Percentiles rank a stretch among this genome's conserved stretches.
Evolutionary conservation across 2,888 invertebrate genomes (phyloP).

Genomic region (Eupithecia subumbrata): DNA sequence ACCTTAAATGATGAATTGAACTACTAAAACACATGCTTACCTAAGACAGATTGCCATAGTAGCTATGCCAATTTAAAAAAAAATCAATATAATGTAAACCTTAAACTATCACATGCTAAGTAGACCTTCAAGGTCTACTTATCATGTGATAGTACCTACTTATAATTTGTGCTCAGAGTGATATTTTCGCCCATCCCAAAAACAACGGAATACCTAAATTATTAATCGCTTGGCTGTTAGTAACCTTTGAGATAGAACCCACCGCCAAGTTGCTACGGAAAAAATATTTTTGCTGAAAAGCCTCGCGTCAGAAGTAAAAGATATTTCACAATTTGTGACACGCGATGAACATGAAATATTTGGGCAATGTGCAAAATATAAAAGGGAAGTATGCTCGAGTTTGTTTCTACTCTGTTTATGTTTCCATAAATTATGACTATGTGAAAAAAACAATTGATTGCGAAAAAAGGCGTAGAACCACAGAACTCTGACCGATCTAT

Average conservation of each 20-base stretch:
- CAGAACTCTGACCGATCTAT: not conserved
- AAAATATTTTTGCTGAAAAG: conserved; percentile 19
- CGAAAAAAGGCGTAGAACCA: not conserved
- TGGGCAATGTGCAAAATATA: conserved; percentile 38
- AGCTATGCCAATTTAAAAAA: not conserved
- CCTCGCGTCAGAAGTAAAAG: conserved; percentile 45
- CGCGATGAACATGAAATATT: conserved; percentile 50
- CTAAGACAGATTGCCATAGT: not conserved
- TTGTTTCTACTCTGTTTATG: conserved; percentile 17
- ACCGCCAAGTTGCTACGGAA: not conserved
- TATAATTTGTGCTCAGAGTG: not conserved
- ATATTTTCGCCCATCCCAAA: not conserved
- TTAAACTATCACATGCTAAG: too few species aligned
- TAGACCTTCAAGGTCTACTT: too few species aligned
- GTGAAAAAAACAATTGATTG: not conserved
- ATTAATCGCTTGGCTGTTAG: not conserved
- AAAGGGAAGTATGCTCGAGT: conserved; percentile 28
- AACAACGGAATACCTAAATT: not conserved
- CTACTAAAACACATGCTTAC: not conserved
- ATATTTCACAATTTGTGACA: conserved; percentile 62
- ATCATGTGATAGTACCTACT: not conserved
- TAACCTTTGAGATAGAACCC: not conserved
- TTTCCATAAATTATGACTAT: conserved; percentile 1
- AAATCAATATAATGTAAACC: not conserved
- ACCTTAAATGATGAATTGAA: not conserved